Base-by-base conservation (phyloP, 2,113 vertebrate species). In the Cyprinodon tularosa region DNA sequence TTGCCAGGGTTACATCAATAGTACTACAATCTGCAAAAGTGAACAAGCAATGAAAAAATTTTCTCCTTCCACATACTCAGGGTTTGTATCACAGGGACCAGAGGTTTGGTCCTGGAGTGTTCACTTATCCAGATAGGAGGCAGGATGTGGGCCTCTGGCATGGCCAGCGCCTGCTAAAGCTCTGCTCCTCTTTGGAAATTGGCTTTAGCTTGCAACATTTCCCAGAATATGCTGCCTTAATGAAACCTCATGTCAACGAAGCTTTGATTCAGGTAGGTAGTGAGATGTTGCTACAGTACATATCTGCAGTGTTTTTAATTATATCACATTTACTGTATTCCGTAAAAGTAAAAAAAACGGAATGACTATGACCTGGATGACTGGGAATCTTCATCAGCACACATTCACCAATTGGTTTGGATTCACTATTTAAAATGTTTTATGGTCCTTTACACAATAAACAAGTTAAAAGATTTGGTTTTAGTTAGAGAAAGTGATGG, bases 121-220 rank as follows among this genome's bases (percentile, higher is more conserved):
- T 94, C 62, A 95, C 82, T 1, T 91, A 96, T 79, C 83, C 89
- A 0, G 94, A 96, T 0, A 93, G 93, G 3, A 80, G 57, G 36
- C 92, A 95, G 86, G 96, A 97, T 4, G 94, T 96, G 36, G 96
- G 96, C 57, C 85, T 96, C 70, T 98, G 96, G 96, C 83, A 93
- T 22, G 78, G 88, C 0, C 68, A 93, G 14, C 89, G 89, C n/a
- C 82, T 98, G 62, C 62, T 96, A 15, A 94, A 88, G 76, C 60
- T 97, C 10, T 96, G 95, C 77, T 91, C 78, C 0, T 6, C 76
- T 67, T 17, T 89, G 0, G 89, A 93, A 2, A 44, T 72, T 0
- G 36, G 85, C 60, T 95, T 96, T 81, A 94, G 91, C 38, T 36
- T 97, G 13, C 68, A 42, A 62, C 66, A 71, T 39, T 89, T 91